These are phyloP conservation scores for Drosophila sordidapex DNA, from an alignment of 2,888 invertebrate genomes.

Conservation along the genomic window DNA sequence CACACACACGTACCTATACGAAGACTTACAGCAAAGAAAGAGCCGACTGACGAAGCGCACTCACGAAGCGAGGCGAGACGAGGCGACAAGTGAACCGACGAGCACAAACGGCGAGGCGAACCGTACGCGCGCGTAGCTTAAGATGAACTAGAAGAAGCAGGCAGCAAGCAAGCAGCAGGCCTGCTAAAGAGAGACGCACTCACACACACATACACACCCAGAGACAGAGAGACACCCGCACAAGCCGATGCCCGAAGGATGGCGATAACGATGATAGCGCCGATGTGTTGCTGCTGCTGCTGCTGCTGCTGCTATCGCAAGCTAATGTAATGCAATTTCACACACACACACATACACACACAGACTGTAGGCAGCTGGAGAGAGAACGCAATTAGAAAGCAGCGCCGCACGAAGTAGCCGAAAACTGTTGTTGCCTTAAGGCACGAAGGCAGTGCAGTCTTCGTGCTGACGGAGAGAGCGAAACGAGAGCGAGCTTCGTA, in stretches of 20 bases:
- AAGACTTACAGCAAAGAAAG: conserved; percentile 65
- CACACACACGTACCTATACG: conserved; percentile 63
- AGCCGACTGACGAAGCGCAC: conserved; percentile 54
- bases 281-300: conserved; percentile 47
- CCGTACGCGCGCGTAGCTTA: conserved; percentile 81
- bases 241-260: conserved; percentile 56
- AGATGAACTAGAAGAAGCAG: conserved; percentile 83
- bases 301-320: conserved; percentile 41
- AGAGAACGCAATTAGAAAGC: conserved; percentile 74
- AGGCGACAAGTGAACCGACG: conserved; percentile 58
- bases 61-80: conserved; percentile 35
- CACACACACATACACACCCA: conserved; percentile 27
- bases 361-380: conserved; percentile 21
- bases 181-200: conserved; percentile 55
- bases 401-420: conserved; percentile 64
- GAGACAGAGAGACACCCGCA: conserved; percentile 36
- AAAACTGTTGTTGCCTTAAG: conserved; percentile 31
- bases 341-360: conserved; percentile 34
- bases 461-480: conserved; percentile 39
- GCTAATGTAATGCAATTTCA: conserved; percentile 70
- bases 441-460: conserved; percentile 58
- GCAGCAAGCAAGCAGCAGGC: conserved; percentile 70
- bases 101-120: conserved; percentile 66
- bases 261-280: conserved; percentile 39
- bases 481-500: neutral